phyloP scores from a whole-genome alignment of 2,888 invertebrate genomes.

The Melanargia galathea region DNA sequence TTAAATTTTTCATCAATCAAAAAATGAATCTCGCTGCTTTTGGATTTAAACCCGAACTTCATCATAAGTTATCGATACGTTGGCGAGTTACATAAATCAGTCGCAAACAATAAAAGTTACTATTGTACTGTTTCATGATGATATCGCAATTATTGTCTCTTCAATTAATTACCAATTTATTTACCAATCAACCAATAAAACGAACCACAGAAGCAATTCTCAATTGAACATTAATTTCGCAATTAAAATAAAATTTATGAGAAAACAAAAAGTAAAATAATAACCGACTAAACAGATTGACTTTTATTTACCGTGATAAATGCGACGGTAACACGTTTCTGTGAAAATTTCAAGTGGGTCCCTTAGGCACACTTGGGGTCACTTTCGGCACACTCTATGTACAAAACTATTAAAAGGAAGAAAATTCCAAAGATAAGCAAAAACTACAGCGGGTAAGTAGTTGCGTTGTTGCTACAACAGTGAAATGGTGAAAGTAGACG shows the following conservation, averaged over 20 bases:
- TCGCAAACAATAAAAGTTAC: not conserved
- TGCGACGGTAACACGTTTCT: no score
- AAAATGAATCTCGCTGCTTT: not conserved
- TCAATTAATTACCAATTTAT: constrained; percentile 9
- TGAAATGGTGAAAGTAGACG: constrained; percentile 45
- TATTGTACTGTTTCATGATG: constrained; percentile 5
- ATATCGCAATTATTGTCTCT: constrained; percentile 10
- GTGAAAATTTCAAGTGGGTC: no score
- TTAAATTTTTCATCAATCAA: no score
- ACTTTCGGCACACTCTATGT: not conserved
- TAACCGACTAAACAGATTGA: no score
- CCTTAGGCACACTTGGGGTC: no score
- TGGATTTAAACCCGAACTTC: not conserved
- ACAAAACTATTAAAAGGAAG: not conserved
- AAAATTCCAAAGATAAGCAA: not conserved
- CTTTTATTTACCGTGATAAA: no score
- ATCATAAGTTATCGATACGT: not conserved
- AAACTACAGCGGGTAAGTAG: constrained; percentile 10
- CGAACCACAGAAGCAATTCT: constrained; percentile 8
- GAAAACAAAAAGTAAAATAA: not conserved
- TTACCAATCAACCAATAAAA: constrained; percentile 4
- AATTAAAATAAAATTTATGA: not conserved
- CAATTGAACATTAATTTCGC: not conserved
- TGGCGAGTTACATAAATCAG: not conserved
- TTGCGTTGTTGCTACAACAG: constrained; percentile 12